A percentile compares a stretch with the other conserved stretches of the same genome.
Conservation (phyloP, 2,113 vertebrate genomes). For the Cettia cetti region DNA sequence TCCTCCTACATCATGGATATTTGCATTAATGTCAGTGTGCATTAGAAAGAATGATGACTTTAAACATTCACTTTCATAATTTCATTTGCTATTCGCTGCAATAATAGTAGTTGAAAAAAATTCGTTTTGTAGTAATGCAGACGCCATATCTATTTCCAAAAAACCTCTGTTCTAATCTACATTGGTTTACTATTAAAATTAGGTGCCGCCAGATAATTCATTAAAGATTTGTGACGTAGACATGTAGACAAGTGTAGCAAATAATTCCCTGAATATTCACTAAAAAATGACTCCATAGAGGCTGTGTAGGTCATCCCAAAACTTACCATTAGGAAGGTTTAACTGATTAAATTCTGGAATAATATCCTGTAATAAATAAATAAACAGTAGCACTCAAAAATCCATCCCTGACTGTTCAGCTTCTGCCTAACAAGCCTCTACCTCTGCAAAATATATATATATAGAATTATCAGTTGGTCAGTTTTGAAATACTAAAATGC, state of each 20-base stretch:
- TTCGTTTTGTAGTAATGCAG: background rate
- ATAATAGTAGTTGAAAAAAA: background rate
- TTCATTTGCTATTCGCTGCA: background rate
- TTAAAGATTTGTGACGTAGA: background rate
- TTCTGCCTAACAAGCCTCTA: background rate
- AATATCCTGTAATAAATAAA: background rate
- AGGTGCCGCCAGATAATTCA: background rate
- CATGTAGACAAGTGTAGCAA: background rate
- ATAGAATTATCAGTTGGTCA: background rate
- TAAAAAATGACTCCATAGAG: background rate
- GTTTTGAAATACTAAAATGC: background rate
- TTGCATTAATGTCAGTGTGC: background rate
- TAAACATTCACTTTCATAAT: conserved; percentile 4
- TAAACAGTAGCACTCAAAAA: background rate
- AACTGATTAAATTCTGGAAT: background rate
- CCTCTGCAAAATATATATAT: background rate
- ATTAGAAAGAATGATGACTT: background rate
- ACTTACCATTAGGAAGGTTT: background rate
- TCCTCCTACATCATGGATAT: background rate
- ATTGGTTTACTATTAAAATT: background rate
- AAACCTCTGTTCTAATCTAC: background rate
- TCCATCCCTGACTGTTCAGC: background rate
- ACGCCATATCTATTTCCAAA: background rate
- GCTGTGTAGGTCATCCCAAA: background rate
- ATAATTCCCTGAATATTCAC: background rate